Percentiles rank a stretch among this genome's conserved stretches.
Evolutionary conservation across 2,888 invertebrate genomes (phyloP).

Genomic region (Dugesia japonica): DNA sequence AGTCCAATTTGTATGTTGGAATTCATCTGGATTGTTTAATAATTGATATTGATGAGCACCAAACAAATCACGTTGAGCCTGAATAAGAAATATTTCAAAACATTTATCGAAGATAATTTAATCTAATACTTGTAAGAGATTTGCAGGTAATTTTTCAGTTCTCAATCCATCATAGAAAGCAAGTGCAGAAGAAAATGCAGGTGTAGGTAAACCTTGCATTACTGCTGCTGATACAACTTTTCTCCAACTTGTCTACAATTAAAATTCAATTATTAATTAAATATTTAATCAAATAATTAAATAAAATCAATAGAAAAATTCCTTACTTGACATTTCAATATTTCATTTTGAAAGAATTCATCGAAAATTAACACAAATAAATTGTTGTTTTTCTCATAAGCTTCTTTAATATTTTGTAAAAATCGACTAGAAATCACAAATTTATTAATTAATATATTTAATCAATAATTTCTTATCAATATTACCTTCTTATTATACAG

Average conservation of each 20-base stretch:
- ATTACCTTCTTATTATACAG: too few relatives aligned
- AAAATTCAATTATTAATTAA: too few relatives aligned
- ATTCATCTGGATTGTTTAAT: constrained; percentile 65
- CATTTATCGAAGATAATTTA: too few relatives aligned
- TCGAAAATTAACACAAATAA: constrained; percentile 73
- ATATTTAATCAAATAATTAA: too few relatives aligned
- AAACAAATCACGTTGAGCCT: constrained; percentile 91
- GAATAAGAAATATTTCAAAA: too few relatives aligned
- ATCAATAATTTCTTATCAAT: too few relatives aligned
- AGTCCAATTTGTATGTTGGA: constrained; percentile 95
- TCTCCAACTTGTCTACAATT: constrained; percentile 61
- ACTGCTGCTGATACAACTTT: constrained; percentile 59
- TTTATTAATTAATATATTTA: too few relatives aligned
- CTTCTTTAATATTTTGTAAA: constrained; percentile 74
- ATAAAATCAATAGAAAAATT: background rate
- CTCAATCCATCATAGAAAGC: constrained; percentile 94
- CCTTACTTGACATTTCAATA: constrained; percentile 59
- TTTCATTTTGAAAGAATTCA: constrained; percentile 73
- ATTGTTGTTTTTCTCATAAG: constrained; percentile 72
- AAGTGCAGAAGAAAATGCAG: constrained; percentile 76
- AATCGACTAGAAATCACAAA: constrained; percentile 63
- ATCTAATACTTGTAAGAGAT: constrained; percentile 65
- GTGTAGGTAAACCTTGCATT: constrained; percentile 71
- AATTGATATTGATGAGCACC: constrained; percentile 96
- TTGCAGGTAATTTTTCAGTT: constrained; percentile 69